Evolutionary conservation across 2,797 vertebrate genomes (phyloP), one percentile per base, ranked within the genome.

Genomic region (Gymnothorax javanicus): DNA sequence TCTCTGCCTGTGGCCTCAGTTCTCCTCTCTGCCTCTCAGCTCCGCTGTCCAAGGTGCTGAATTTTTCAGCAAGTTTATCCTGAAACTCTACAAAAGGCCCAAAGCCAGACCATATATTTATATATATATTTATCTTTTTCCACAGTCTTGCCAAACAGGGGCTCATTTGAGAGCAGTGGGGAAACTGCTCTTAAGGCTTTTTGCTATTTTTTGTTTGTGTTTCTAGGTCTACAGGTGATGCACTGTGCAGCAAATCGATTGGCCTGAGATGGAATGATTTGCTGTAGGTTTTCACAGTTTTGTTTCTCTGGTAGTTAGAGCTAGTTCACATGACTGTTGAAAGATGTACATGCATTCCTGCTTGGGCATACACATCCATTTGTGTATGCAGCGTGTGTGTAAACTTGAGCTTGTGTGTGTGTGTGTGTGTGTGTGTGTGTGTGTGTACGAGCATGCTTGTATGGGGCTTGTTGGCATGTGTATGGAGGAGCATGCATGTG

Each of bases 1-100:
- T 27, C 27, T 33, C 7, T 33, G 69, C 69, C n/a, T 73, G 7
- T 33, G 12, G 69, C n/a, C n/a, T 73, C 33, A 20, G 27, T 6
- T 23, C 27, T 77, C 73, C 5, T 13, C 15, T 6, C 25, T 54
- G 75, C 50, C 50, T 83, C 33, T 25, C 82, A 83, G 56, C 6
- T 27, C 56, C n/a, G 25, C 57, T 83, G 57, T 83, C n/a, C 82
- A 83, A 60, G 82, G 82, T 84, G 83, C 27, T 64, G 83, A 84
- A 54, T 23, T 54, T 77, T 54, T 79, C 23, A 79, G 75, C 75
- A 17, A 7, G 20, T 79, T 79, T 77, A 77, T 83, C 62, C 62
- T 84, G 52, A 79, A 50, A 77, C 15, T 13, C 73, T 7, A 67
- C 50, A 43, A 77, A 17, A 27, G 7, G 43, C 50, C 20, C 15